phyloP scores from a whole-genome alignment of 2,888 invertebrate species.

The Nymphalis polychloros region DNA sequence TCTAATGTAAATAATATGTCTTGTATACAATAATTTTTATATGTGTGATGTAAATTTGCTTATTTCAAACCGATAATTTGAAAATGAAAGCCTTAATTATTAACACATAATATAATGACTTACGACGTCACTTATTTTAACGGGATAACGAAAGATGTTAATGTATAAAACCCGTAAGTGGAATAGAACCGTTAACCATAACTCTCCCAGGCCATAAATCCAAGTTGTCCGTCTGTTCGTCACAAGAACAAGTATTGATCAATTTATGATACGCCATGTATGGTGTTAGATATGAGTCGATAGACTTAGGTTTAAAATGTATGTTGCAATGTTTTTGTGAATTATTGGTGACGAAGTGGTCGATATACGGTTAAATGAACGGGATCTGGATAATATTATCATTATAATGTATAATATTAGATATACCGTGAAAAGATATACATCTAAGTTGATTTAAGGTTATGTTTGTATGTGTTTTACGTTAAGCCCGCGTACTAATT shows the following conservation, averaged over 20 bases:
- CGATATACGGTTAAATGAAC: conserved; percentile 4
- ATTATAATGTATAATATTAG: too few relatives aligned
- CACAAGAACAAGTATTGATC: conserved; percentile 60
- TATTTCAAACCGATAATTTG: too few relatives aligned
- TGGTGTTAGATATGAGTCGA: conserved; percentile 47
- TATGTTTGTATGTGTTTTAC: too few relatives aligned
- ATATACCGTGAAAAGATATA: too few relatives aligned
- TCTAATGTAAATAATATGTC: too few relatives aligned
- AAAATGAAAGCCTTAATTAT: too few relatives aligned
- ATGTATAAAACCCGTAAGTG: conserved; percentile 55
- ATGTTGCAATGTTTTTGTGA: conserved; percentile 29
- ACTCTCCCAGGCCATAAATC: conserved; percentile 55
- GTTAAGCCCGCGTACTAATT: too few relatives aligned
- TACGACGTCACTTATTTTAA: conserved; percentile 4
- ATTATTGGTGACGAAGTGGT: conserved; percentile 19
- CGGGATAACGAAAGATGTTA: conserved; percentile 25
- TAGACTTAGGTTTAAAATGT: conserved; percentile 39
- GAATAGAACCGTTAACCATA: conserved; percentile 56
- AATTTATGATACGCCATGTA: conserved; percentile 63
- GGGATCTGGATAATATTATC: neutral
- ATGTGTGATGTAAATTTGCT: too few relatives aligned
- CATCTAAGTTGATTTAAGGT: too few relatives aligned
- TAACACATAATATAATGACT: too few relatives aligned
- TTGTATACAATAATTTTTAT: too few relatives aligned
- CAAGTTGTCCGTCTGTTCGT: conserved; percentile 51